Conservation (phyloP, 2,113 vertebrate genomes). For the Apaloderma vittatum region DNA sequence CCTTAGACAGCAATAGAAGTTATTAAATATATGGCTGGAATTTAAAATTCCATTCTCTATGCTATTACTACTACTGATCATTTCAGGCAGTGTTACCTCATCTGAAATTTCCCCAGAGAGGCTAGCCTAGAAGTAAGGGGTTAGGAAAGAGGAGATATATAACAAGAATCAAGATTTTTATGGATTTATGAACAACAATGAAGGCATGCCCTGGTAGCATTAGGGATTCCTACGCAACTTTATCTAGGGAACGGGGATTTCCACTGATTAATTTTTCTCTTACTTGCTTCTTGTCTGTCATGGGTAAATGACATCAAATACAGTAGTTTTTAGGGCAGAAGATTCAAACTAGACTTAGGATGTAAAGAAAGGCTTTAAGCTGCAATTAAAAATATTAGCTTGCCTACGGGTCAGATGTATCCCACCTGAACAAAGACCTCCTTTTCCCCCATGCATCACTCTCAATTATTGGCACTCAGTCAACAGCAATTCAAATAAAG, state of each 20-base stretch:
- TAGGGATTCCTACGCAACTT: neutral
- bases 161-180: neutral
- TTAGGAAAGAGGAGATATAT: neutral
- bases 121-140: neutral
- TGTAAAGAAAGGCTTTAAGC: neutral
- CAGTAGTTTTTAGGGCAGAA: neutral
- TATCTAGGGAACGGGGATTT: neutral
- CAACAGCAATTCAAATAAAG: neutral
- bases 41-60: constrained; percentile 34
- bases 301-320: neutral
- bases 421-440: neutral
- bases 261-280: neutral
- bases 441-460: neutral
- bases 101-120: constrained; percentile 4
- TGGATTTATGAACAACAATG: neutral
- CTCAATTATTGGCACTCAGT: neutral
- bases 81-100: constrained; percentile 8
- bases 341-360: neutral
- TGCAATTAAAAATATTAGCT: neutral
- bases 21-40: constrained; percentile 13
- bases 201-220: neutral
- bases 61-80: neutral
- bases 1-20: neutral
- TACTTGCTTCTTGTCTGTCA: neutral
- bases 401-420: neutral